A percentile compares a stretch with the other conserved stretches of the same genome.
Evolutionary conservation across 53 echinoderm and acorn worm species (phyloP).

Genomic region (Apostichopus leukothele): DNA sequence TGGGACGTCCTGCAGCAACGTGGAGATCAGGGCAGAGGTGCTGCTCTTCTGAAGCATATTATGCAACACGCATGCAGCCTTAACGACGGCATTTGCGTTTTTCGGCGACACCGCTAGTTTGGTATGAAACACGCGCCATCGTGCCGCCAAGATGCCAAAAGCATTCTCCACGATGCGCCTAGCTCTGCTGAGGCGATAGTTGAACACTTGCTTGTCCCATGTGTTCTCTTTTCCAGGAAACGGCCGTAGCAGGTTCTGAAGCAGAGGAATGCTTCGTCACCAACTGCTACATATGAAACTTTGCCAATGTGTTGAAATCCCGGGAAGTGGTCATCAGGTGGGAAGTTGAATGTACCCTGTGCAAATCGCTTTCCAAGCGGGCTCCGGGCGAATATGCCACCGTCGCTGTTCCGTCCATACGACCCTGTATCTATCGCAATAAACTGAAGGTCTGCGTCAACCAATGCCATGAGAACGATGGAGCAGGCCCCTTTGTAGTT

Average conservation of each 20-base stretch:
- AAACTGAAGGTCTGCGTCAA: no score
- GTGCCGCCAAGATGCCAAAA: no score
- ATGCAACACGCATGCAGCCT: constrained; percentile 66
- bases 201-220: no score
- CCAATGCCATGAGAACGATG: no score
- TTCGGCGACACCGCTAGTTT: constrained; percentile 33
- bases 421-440: no score
- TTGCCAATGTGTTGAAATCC: constrained; percentile 12
- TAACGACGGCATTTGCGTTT: constrained; percentile 50
- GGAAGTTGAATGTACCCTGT: constrained; percentile 30
- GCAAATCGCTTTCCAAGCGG: constrained; percentile 22
- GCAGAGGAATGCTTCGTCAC: constrained; percentile 47
- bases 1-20: constrained; percentile 15
- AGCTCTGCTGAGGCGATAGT: no score
- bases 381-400: not conserved
- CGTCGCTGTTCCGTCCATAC: no score
- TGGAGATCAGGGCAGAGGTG: not conserved
- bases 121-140: no score
- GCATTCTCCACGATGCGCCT: no score
- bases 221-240: constrained; percentile 48
- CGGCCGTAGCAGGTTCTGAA: constrained; percentile 56
- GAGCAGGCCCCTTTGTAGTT: no score
- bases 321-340: not conserved
- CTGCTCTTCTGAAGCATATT: constrained; percentile 46
- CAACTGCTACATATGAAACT: constrained; percentile 8